Percentiles rank a stretch among this genome's conserved stretches.
Evolutionary conservation across 2,797 vertebrate species (phyloP).

Genomic region (Tolypeutes matacus): DNA sequence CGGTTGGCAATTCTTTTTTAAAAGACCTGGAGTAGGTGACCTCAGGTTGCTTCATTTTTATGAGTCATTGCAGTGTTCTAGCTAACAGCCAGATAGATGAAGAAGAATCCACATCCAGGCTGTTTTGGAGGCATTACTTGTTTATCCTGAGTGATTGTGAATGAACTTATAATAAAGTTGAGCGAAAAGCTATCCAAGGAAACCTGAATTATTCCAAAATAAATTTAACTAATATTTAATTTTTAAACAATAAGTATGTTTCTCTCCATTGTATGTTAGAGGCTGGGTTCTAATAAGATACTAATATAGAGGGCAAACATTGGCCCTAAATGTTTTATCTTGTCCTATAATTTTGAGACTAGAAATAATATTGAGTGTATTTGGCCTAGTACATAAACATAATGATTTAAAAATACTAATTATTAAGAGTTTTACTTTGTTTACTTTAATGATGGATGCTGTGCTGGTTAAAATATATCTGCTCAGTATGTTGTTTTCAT

Average conservation of each 20-base stretch:
- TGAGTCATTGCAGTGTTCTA: conserved; percentile 67
- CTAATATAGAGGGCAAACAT: not conserved
- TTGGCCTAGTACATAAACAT: not conserved
- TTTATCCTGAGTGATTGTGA: conserved; percentile 19
- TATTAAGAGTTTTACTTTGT: not conserved
- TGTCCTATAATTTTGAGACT: conserved; percentile 5
- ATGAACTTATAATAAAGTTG: not conserved
- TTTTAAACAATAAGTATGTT: conserved; percentile 26
- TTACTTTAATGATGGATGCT: not conserved
- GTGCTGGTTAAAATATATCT: not conserved
- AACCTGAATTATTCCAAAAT: not conserved
- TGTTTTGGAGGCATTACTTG: not conserved
- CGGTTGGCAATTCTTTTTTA: conserved; percentile 69
- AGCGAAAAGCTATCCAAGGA: not conserved
- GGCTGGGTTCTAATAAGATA: not conserved
- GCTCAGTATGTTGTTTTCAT: not conserved
- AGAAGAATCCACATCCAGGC: conserved; percentile 28
- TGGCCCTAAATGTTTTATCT: not conserved
- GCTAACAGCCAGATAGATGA: conserved; percentile 73
- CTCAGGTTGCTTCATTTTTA: conserved; percentile 75
- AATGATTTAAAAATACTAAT: not conserved
- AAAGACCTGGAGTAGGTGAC: conserved; percentile 79
- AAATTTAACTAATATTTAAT: conserved; percentile 14
- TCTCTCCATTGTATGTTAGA: not conserved
- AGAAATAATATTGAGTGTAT: conserved; percentile 3